Percentiles rank a stretch among this genome's conserved stretches.
These are phyloP conservation scores for Ellobius talpinus DNA, from an alignment of 2,113 vertebrate species.

Conservation along the genomic window DNA sequence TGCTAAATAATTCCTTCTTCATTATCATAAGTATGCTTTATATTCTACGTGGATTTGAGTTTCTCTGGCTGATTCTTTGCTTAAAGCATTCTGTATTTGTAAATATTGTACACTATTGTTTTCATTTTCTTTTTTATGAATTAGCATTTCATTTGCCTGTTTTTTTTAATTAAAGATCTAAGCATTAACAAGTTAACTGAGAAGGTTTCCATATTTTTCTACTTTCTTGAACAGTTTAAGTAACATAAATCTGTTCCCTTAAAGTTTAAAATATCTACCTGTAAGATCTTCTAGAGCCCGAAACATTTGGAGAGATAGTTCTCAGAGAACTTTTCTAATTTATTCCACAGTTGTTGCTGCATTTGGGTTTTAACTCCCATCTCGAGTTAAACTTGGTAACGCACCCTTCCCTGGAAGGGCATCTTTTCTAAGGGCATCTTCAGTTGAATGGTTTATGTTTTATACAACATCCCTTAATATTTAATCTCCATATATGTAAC, in stretches of 20 bases:
- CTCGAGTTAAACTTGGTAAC: not conserved
- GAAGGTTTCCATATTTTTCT: not conserved
- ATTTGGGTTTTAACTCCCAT: not conserved
- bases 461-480: not conserved
- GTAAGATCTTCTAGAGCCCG: not conserved
- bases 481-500: not conserved
- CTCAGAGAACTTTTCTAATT: conserved; percentile 37
- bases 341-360: not conserved
- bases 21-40: not conserved
- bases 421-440: conserved; percentile 41
- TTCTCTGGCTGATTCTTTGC: not conserved
- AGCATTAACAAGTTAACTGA: conserved; percentile 34
- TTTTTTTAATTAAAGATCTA: not conserved
- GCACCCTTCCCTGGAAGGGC: not conserved
- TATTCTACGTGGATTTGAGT: not conserved
- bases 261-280: conserved; percentile 44
- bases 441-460: not conserved
- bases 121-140: not conserved
- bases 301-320: conserved; percentile 35
- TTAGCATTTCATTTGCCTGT: not conserved
- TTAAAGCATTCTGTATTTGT: conserved; percentile 20
- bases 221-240: conserved; percentile 43
- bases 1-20: conserved; percentile 27
- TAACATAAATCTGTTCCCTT: conserved; percentile 38
- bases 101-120: not conserved